Evolutionary conservation across 2,113 vertebrate genomes (phyloP).

Genomic region (Archocentrus centrarchus): DNA sequence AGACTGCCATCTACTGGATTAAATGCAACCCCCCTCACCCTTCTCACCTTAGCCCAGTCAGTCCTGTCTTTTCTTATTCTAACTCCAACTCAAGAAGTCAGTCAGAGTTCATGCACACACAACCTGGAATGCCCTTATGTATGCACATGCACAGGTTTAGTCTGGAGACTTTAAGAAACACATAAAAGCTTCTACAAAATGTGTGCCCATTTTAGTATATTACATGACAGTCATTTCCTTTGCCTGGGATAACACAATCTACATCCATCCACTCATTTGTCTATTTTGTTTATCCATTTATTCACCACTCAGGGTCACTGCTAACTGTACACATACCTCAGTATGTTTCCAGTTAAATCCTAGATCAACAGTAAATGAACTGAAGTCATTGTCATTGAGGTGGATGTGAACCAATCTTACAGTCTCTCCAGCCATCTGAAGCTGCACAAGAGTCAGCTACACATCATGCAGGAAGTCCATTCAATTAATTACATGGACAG

Average conservation of each 20-base stretch:
- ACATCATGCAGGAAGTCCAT: background rate
- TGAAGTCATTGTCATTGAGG: background rate
- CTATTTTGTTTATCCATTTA: background rate
- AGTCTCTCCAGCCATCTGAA: background rate
- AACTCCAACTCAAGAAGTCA: conserved; percentile 43
- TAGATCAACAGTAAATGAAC: background rate
- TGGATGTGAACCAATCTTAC: background rate
- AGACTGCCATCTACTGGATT: conserved; percentile 78
- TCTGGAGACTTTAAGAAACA: background rate
- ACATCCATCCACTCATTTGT: background rate
- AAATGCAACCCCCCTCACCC: conserved; percentile 10
- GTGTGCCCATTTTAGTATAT: background rate
- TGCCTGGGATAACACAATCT: background rate
- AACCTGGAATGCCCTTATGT: background rate
- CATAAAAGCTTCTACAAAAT: background rate
- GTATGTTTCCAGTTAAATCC: background rate
- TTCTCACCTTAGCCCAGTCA: background rate
- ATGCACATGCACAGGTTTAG: background rate
- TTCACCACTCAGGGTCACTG: background rate
- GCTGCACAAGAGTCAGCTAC: background rate
- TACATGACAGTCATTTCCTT: background rate
- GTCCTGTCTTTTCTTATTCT: background rate
- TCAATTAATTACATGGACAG: background rate
- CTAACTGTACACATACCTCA: background rate
- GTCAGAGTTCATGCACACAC: conserved; percentile 4